These are phyloP conservation scores for Conus canariensis DNA, from an alignment of 2,888 invertebrate genomes.

Conservation along the genomic window DNA sequence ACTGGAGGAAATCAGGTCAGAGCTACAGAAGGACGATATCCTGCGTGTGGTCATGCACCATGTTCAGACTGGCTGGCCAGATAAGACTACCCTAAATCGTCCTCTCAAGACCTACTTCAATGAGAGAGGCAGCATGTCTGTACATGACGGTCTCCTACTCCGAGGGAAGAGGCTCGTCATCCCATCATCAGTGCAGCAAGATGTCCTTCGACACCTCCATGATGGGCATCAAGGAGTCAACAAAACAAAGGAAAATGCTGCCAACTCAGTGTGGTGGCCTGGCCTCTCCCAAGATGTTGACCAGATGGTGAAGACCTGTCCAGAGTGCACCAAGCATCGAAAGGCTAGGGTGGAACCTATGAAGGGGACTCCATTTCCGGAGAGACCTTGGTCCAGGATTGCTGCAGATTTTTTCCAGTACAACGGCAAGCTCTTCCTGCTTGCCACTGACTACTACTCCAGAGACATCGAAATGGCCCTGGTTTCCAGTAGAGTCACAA, in stretches of 20 bases:
- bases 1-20: not conserved
- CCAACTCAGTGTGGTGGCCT: slow-evolving; percentile 24
- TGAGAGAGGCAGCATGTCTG: not conserved
- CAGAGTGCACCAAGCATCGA: not conserved
- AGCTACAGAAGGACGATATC: not conserved
- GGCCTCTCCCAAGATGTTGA: slow-evolving; percentile 12
- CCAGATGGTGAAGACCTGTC: slow-evolving; percentile 18
- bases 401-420: slow-evolving; percentile 20
- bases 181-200: not conserved
- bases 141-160: not conserved
- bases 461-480: not conserved
- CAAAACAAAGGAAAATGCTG: slow-evolving; percentile 16
- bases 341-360: slow-evolving; percentile 22
- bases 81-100: not conserved
- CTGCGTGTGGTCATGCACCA: not conserved
- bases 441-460: slow-evolving; percentile 17
- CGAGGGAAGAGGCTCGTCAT: not conserved
- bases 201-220: not conserved
- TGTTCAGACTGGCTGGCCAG: slow-evolving; percentile 29
- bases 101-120: slow-evolving; percentile 6
- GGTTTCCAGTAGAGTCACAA: not conserved
- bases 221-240: slow-evolving; percentile 25
- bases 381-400: not conserved
- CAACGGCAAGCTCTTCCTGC: slow-evolving; percentile 8
- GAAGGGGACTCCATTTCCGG: slow-evolving; percentile 9